These are phyloP conservation scores for Halichoerus grypus DNA, from an alignment of 2,113 vertebrate genomes.

Conservation along the genomic window DNA sequence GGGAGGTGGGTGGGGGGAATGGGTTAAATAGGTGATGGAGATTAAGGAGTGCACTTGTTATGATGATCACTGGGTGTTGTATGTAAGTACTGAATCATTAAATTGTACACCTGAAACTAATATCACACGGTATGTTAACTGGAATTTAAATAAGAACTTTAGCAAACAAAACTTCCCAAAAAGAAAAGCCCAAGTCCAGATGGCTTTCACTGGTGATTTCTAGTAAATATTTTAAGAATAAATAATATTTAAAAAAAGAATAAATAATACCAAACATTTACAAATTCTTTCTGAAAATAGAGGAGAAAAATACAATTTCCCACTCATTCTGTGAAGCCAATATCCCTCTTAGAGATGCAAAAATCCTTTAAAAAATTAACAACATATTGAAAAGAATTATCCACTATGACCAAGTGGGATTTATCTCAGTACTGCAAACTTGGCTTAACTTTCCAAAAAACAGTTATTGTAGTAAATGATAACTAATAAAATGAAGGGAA, in stretches of 20 bases:
- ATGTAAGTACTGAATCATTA: neutral
- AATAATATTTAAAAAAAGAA: neutral
- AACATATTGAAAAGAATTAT: neutral
- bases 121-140: neutral
- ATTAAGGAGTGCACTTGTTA: neutral
- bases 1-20: neutral
- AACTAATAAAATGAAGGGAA: neutral
- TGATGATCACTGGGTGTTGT: neutral
- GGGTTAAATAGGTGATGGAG: neutral
- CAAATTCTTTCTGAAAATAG: constrained; percentile 14
- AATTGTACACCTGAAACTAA: neutral
- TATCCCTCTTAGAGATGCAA: neutral
- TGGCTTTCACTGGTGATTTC: neutral
- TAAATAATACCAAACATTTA: neutral
- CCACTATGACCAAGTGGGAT: neutral
- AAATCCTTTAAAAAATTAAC: neutral
- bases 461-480: neutral
- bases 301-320: neutral
- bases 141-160: neutral
- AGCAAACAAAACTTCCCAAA: neutral
- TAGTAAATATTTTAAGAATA: constrained; percentile 32
- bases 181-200: neutral
- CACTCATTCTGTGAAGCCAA: neutral
- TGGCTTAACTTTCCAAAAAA: neutral
- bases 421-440: neutral